Evolutionary conservation across 2,113 vertebrate species (phyloP), one percentile per base, ranked within the genome.

Genomic region (Indicator indicator): DNA sequence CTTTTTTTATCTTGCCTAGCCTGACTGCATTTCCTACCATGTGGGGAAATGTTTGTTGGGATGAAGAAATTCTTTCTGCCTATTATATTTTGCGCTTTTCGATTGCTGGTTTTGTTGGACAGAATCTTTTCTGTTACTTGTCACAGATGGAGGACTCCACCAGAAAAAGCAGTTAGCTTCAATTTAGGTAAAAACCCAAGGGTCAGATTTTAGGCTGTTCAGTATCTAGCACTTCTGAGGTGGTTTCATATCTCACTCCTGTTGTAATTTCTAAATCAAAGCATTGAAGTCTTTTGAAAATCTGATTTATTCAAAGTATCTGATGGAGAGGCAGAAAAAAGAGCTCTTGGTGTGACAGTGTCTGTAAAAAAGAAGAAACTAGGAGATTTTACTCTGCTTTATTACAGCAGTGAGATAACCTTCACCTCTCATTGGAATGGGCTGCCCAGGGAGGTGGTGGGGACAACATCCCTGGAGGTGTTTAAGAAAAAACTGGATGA

Each of bases 241-340:
- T 32, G 30, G 36, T 60, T 95, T 86, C 69, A 2, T 68, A 77
- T 78, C 68, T 95, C 72, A 10, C 12, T 88, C 33, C 32, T 67
- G 63, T 68, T 88, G 16, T 74, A 92, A 93, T 94, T 79, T 48
- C 54, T 88, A 71, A 91, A 88, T 89, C 86, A 93, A 95, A 94
- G 60, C 32, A 36, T 11, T 60, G 63, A 92, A 76, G 38, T 77
- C 64, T 88, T 86, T 58, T 88, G 60, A 91, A 94, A 86, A 94
- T 56, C 28, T 80, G 71, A 80, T 89, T 93, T 89, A 91, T 94
- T 94, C 69, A 71, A 91, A 83, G 33, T 58, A 38, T 70, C 32
- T 77, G 42, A 77, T 48, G 42, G 64, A 84, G n/a, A 80, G 16
- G 42, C 21, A 91, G 50, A 42, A 32, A 65, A 88, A 70, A 64